Conservation (phyloP, 2,888 invertebrate species). For the Odiellus spinosus region DNA sequence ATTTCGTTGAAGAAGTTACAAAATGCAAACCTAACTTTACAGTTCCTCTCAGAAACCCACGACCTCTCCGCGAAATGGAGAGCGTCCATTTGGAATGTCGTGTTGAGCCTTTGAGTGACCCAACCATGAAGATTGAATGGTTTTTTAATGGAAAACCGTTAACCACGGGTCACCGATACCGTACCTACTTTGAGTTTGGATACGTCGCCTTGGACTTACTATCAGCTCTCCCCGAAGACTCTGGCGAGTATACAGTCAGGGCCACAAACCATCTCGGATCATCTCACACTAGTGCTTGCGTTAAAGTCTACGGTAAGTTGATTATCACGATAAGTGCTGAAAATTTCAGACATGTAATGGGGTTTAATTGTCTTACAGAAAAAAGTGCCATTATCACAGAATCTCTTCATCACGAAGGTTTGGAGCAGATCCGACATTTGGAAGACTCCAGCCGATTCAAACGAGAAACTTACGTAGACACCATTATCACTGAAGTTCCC, state of each 20-base stretch:
- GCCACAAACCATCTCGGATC: constrained; percentile 86
- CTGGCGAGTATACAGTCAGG: constrained; percentile 83
- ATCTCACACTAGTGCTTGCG: constrained; percentile 77
- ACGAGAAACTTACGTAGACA: constrained; percentile 29
- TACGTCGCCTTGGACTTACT: constrained; percentile 91
- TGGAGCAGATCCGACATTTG: constrained; percentile 75
- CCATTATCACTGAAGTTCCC: constrained; percentile 62
- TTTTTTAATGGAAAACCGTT: constrained; percentile 55
- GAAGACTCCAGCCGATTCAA: constrained; percentile 39
- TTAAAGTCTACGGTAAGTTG: constrained; percentile 38
- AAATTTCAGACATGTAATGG: constrained; percentile 14
- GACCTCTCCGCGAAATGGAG: constrained; percentile 67
- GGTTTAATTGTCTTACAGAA: constrained; percentile 2
- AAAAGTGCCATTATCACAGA: constrained; percentile 45
- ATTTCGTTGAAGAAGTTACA: constrained; percentile 77
- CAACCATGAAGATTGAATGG: constrained; percentile 80
- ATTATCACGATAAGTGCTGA: constrained; percentile 3
- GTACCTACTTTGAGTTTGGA: constrained; percentile 91
- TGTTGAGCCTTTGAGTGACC: constrained; percentile 85
- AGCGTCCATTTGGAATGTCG: constrained; percentile 86
- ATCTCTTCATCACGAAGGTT: constrained; percentile 78
- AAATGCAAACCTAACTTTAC: constrained; percentile 89
- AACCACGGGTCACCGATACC: constrained; percentile 54
- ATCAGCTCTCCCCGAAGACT: constrained; percentile 80
- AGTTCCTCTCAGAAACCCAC: constrained; percentile 71